A percentile compares a stretch with the other conserved stretches of the same genome.
Evolutionary conservation across 2,797 vertebrate species (phyloP).

Genomic region (Ptychadena robeensis): DNA sequence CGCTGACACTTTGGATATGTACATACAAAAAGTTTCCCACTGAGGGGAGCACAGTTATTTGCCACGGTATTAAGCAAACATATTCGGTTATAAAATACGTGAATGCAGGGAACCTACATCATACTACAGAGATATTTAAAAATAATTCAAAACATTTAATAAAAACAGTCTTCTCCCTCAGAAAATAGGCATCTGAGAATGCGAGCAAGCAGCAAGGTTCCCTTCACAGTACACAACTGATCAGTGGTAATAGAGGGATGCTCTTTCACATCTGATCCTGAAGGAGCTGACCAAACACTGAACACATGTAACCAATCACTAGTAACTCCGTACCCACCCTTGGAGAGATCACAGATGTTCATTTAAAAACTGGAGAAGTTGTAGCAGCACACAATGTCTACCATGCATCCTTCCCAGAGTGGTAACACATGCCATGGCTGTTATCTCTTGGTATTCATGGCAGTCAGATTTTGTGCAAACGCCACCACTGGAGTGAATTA

Average conservation of each 20-base stretch:
- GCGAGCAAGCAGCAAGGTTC: conserved; percentile 57
- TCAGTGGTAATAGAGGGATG: conserved; percentile 45
- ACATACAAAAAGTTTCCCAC: conserved; percentile 14
- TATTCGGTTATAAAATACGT: conserved; percentile 45
- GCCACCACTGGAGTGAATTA: conserved; percentile 38
- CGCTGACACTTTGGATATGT: conserved; percentile 28
- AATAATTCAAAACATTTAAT: conserved; percentile 42
- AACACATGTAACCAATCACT: conserved; percentile 23
- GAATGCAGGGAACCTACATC: conserved; percentile 47
- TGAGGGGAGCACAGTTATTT: conserved; percentile 27
- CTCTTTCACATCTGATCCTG: conserved; percentile 27
- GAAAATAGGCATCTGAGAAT: conserved; percentile 35
- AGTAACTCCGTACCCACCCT: conserved; percentile 27
- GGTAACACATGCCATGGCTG: conserved; percentile 9
- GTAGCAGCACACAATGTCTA: conserved; percentile 34
- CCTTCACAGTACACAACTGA: conserved; percentile 50
- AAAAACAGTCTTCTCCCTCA: conserved; percentile 54
- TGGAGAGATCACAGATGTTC: conserved; percentile 28
- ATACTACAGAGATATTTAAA: conserved; percentile 52
- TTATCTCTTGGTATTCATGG: conserved; percentile 32
- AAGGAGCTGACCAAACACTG: conserved; percentile 21
- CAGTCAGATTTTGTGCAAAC: conserved; percentile 44
- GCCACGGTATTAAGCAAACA: conserved; percentile 8
- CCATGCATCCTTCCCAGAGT: conserved; percentile 27
- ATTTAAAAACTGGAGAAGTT: not conserved